Conservation (phyloP, 1,140 invertebrate species). For the Lepidotrigona ventralis region DNA sequence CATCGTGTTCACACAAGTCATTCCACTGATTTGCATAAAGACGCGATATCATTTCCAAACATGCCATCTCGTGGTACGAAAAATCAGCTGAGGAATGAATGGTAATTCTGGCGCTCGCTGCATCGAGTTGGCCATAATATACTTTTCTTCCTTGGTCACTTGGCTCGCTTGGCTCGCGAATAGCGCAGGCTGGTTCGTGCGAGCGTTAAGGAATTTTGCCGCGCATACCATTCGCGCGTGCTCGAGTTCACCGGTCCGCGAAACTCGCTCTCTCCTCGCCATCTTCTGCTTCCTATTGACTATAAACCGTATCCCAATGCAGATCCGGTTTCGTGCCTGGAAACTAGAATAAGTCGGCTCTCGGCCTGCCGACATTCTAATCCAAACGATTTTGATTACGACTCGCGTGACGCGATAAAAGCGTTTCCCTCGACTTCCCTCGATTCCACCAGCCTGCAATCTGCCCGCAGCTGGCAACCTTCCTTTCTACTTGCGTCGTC, state of each 20-base stretch:
- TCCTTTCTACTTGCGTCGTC: slow-evolving; percentile 36
- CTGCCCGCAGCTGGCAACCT: neutral
- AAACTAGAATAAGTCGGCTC: slow-evolving; percentile 47
- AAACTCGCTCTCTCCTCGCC: slow-evolving; percentile 70
- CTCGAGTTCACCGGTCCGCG: slow-evolving; percentile 71
- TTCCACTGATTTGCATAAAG: slow-evolving; percentile 18
- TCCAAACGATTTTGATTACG: slow-evolving; percentile 53
- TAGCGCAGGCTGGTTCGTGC: slow-evolving; percentile 39
- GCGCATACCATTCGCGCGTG: slow-evolving; percentile 54
- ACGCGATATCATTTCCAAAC: neutral
- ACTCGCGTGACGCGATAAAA: slow-evolving; percentile 49
- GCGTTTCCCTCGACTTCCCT: neutral
- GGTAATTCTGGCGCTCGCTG: neutral
- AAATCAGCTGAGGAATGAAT: neutral
- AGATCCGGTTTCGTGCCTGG: slow-evolving; percentile 62
- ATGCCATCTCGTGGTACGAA: neutral
- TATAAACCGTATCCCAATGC: slow-evolving; percentile 55
- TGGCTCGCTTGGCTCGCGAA: slow-evolving; percentile 48
- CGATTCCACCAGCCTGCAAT: neutral
- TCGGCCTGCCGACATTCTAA: slow-evolving; percentile 35
- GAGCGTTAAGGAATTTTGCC: slow-evolving; percentile 60
- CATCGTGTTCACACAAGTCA: neutral
- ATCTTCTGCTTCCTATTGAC: slow-evolving; percentile 70
- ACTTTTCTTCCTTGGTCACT: slow-evolving; percentile 16
- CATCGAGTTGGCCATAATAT: neutral